Percentiles rank a stretch among this genome's conserved stretches.
phyloP scores from a whole-genome alignment of 2,888 invertebrate species.

The Heliconius ethilla region DNA sequence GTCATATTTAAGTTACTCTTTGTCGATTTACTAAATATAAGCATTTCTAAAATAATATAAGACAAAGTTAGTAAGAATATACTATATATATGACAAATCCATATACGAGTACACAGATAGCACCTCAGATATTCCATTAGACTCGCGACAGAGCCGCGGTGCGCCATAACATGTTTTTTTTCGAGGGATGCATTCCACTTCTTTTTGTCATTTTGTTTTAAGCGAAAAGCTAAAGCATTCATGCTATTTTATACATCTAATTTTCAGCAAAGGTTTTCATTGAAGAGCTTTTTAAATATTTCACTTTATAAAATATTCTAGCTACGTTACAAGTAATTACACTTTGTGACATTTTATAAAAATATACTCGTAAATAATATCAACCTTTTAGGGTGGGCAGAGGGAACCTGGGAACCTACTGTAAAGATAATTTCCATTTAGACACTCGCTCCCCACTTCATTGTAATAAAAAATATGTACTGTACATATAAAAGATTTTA shows the following conservation, averaged over 20 bases:
- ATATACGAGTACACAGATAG: not conserved
- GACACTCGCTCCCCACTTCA: too few species aligned
- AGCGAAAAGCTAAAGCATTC: not conserved
- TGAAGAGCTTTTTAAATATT: not conserved
- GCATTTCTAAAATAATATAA: not conserved
- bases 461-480: too few species aligned
- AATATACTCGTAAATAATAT: not conserved
- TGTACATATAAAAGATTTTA: too few species aligned
- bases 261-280: not conserved
- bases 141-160: not conserved
- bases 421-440: too few species aligned
- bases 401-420: too few species aligned
- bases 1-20: not conserved
- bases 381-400: not conserved
- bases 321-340: not conserved
- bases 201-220: constrained; percentile 8
- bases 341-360: not conserved
- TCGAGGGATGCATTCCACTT: constrained; percentile 8
- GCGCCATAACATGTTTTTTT: constrained; percentile 4
- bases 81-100: not conserved
- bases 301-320: not conserved
- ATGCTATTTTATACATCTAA: not conserved
- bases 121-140: constrained; percentile 14
- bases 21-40: not conserved
- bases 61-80: not conserved